Base-by-base conservation (phyloP, 2,797 vertebrate genomes). In the Anomalospiza imberbis region DNA sequence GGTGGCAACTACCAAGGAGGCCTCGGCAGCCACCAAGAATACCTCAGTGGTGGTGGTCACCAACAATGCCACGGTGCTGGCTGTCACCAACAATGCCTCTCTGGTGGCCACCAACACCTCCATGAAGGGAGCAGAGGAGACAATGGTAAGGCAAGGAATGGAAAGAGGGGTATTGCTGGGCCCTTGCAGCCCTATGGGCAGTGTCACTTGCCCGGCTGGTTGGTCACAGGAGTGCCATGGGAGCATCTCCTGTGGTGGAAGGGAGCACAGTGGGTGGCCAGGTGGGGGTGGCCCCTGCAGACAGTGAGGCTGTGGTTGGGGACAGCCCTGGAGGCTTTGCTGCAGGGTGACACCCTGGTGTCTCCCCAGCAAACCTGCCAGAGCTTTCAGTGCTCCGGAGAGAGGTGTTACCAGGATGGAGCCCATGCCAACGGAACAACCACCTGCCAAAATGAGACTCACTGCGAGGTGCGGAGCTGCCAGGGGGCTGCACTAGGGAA, bases 371-470 rank as follows among this genome's bases (percentile, higher is more conserved):
- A 89, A 40, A 87, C 44, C 44, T 87, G 94, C 88, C 95, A 94
- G 65, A 92, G 93, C 70, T 97, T 95, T 7, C 95, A 81, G 80
- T 95, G 96, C 80, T 91, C 61, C 0, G 22, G 91, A n/a, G 89
- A 96, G 50, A 74, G 74, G 22, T 94, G 95, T 24, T 96, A 93
- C 74, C 71, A 96, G 91, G 65, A 94, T 1, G 80, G 26, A 57
- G 65, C 58, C 47, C 71, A 40, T 0, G 20, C 89, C 83, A 96
- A 88, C 3, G 1, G 6, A 14, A 92, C 48, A 1, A 10, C 29
- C 79, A 42, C 62, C 50, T 95, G 95, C 18, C 20, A 22, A 2
- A 90, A 73, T 0, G 72, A 95, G 36, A 67, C 77, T 1, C 20
- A 54, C 78, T 94, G 94, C 0, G 40, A 97, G 93, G 96, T 96